A percentile compares a stretch with the other conserved stretches of the same genome.
These are phyloP conservation scores for Pandemis heparana DNA, from an alignment of 2,888 invertebrate genomes.

Conservation along the genomic window DNA sequence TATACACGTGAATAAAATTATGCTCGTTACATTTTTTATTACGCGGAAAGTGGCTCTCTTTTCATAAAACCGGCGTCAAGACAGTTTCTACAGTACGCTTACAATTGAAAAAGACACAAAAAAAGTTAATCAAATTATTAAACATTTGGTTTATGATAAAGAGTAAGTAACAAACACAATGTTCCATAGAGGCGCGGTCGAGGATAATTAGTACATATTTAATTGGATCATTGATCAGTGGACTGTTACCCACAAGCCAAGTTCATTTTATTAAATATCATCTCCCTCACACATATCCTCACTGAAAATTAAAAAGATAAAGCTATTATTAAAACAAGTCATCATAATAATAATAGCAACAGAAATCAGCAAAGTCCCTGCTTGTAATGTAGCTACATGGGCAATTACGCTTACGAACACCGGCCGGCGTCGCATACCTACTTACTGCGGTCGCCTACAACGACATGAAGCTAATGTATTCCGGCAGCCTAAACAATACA, in stretches of 20 bases:
- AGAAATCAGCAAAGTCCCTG: constrained; percentile 2
- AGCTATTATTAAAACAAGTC: neutral
- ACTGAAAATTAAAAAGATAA: neutral
- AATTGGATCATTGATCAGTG: too few species aligned
- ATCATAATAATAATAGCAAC: neutral
- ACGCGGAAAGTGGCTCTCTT: neutral
- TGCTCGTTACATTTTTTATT: neutral
- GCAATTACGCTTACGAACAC: constrained; percentile 40
- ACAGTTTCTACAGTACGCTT: too few species aligned
- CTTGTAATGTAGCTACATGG: constrained; percentile 23
- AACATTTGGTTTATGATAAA: neutral
- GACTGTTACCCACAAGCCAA: too few species aligned
- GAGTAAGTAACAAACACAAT: too few species aligned
- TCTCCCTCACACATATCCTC: too few species aligned
- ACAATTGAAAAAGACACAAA: neutral
- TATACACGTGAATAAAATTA: neutral
- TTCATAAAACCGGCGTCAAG: neutral
- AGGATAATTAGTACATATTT: too few species aligned
- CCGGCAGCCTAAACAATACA: constrained; percentile 74
- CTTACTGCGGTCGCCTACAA: constrained; percentile 49
- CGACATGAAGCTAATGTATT: constrained; percentile 72
- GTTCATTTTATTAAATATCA: too few species aligned
- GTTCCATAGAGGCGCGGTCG: too few species aligned
- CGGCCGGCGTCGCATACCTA: constrained; percentile 16
- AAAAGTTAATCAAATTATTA: neutral